Evolutionary conservation across 2,888 invertebrate species (phyloP).

Genomic region (Melanostoma mellinum): DNA sequence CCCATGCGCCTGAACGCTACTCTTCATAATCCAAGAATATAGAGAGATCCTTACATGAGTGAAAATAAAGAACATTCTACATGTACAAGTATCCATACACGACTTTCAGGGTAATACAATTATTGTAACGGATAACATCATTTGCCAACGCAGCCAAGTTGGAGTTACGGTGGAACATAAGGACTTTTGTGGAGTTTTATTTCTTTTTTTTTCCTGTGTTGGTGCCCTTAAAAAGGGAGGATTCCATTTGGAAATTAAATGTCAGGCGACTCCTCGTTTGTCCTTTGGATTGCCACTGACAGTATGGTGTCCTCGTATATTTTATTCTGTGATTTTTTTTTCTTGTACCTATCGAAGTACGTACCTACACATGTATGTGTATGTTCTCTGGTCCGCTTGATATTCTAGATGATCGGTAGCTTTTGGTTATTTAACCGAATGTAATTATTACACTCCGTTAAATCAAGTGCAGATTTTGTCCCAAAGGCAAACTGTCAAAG

Average conservation of each 20-base stretch:
- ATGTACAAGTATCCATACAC: neutral
- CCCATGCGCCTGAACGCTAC: neutral
- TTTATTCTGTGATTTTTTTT: neutral
- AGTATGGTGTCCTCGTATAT: constrained; percentile 3
- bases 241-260: constrained; percentile 66
- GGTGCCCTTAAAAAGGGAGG: neutral
- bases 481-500: neutral
- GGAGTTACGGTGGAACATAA: constrained; percentile 38
- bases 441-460: constrained; percentile 27
- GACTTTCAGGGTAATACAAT: constrained; percentile 56
- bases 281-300: constrained; percentile 40
- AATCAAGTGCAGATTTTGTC: constrained; percentile 18
- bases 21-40: constrained; percentile 57
- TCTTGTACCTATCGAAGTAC: neutral
- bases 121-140: constrained; percentile 63
- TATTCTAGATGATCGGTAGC: constrained; percentile 15
- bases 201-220: constrained; percentile 5
- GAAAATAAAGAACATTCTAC: constrained; percentile 1
- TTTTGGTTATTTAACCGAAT: constrained; percentile 14
- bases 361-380: too few relatives aligned
- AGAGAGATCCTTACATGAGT: constrained; percentile 2
- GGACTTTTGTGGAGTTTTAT: constrained; percentile 8
- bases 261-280: constrained; percentile 61
- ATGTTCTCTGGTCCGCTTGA: neutral
- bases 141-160: constrained; percentile 58